Conservation (phyloP, 2,888 invertebrate species). For the Troides oblongomaculatus region DNA sequence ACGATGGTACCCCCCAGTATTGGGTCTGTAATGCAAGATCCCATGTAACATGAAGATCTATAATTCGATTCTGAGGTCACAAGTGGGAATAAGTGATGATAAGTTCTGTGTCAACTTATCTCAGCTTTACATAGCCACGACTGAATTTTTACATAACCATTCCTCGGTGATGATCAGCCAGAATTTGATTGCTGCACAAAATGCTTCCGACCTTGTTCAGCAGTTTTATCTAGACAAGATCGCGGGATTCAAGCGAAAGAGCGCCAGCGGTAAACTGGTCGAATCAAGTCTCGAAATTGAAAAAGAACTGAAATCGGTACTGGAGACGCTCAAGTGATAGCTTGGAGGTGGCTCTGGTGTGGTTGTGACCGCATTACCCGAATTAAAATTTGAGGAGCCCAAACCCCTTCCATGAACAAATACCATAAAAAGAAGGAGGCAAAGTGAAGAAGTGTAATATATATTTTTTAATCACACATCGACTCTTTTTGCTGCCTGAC, state of each 20-base stretch:
- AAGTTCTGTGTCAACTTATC: too few relatives aligned
- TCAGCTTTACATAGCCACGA: too few relatives aligned
- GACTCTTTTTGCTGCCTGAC: too few relatives aligned
- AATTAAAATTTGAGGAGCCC: constrained; percentile 89
- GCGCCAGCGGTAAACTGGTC: constrained; percentile 87
- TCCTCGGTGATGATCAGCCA: constrained; percentile 79
- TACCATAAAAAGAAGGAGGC: constrained; percentile 38
- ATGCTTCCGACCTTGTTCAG: constrained; percentile 93
- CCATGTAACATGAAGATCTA: too few relatives aligned
- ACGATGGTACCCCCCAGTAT: too few relatives aligned
- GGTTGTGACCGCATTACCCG: constrained; percentile 94
- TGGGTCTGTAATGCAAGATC: too few relatives aligned
- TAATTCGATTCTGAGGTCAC: too few relatives aligned
- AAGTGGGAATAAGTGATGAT: too few relatives aligned
- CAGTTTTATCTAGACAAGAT: constrained; percentile 96
- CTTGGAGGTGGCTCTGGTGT: constrained; percentile 87
- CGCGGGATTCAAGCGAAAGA: constrained; percentile 92
- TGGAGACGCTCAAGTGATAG: constrained; percentile 89
- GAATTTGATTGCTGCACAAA: constrained; percentile 87
- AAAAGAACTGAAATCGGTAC: constrained; percentile 86
- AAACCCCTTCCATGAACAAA: constrained; percentile 82
- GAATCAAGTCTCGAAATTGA: constrained; percentile 89
- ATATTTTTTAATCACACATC: constrained; percentile 8
- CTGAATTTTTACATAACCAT: too few relatives aligned
- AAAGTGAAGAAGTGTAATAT: constrained; percentile 56